These are phyloP conservation scores for Myiozetetes cayanensis DNA, from an alignment of 2,113 vertebrate species.

Conservation along the genomic window DNA sequence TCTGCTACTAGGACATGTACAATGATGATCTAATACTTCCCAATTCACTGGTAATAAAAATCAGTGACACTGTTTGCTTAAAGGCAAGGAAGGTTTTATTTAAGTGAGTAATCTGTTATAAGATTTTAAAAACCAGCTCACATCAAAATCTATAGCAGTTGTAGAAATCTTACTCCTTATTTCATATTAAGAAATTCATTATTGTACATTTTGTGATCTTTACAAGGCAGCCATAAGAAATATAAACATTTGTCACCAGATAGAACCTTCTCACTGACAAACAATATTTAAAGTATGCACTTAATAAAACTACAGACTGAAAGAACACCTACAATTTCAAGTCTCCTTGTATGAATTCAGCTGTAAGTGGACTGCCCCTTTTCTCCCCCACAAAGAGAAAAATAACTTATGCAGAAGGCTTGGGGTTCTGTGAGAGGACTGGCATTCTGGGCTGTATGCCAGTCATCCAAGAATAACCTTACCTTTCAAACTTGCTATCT, in stretches of 20 bases:
- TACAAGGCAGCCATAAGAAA: slow-evolving; percentile 75
- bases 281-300: slow-evolving; percentile 49
- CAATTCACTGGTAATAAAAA: neutral
- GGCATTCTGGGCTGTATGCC: neutral
- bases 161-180: slow-evolving; percentile 71
- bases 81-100: slow-evolving; percentile 77
- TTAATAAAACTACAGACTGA: slow-evolving; percentile 55
- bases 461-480: neutral
- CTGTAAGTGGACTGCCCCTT: neutral
- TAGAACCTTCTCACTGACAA: slow-evolving; percentile 56
- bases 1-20: neutral
- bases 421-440: slow-evolving; percentile 24
- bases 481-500: neutral
- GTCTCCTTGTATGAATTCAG: slow-evolving; percentile 29
- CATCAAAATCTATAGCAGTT: slow-evolving; percentile 75
- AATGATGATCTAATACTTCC: neutral
- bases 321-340: slow-evolving; percentile 51
- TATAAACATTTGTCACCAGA: slow-evolving; percentile 67
- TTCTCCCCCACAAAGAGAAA: slow-evolving; percentile 36
- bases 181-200: slow-evolving; percentile 68
- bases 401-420: neutral
- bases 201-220: slow-evolving; percentile 66
- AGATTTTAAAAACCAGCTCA: slow-evolving; percentile 78
- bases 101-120: slow-evolving; percentile 56
- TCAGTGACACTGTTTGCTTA: neutral